Evolutionary conservation across 92 coral and sea anemone genomes (phyloP).

Genomic region (Diadumene lineata): DNA sequence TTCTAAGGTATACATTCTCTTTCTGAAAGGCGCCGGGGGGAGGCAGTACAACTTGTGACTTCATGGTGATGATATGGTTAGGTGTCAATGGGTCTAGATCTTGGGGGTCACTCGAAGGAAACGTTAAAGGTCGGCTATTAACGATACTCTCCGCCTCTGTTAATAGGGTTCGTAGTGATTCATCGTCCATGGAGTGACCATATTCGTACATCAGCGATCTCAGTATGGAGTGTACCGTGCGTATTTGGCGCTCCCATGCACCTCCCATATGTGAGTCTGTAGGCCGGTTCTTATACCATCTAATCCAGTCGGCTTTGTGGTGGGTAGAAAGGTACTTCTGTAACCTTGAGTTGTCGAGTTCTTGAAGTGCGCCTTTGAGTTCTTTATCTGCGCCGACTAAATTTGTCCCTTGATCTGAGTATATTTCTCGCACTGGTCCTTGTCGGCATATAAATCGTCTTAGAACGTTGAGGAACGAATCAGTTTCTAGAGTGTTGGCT

Average conservation of each 20-base stretch:
- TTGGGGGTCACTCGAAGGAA: constrained; percentile 25
- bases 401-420: constrained; percentile 7
- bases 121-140: constrained; percentile 36
- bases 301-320: constrained; percentile 20
- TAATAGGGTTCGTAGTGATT: constrained; percentile 18
- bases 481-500: constrained; percentile 18
- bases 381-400: constrained; percentile 14
- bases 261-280: constrained; percentile 40
- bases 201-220: constrained; percentile 6
- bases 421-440: constrained; percentile 15
- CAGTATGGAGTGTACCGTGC: constrained; percentile 13
- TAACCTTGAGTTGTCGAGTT: constrained; percentile 10
- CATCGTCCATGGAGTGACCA: constrained; percentile 14
- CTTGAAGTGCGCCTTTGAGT: constrained; percentile 26
- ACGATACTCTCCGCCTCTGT: constrained; percentile 24
- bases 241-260: constrained; percentile 35
- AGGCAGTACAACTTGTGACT: constrained; percentile 17
- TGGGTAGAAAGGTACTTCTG: constrained; percentile 7
- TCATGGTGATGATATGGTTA: constrained; percentile 25
- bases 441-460: constrained; percentile 20
- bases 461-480: constrained; percentile 21
- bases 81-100: constrained; percentile 33
- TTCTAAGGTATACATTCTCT: constrained; percentile 4
- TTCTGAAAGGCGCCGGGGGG: constrained; percentile 13
- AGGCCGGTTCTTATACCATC: constrained; percentile 23